phyloP scores from a whole-genome alignment of 1,140 invertebrate species.

The Tetragonula clypearis region DNA sequence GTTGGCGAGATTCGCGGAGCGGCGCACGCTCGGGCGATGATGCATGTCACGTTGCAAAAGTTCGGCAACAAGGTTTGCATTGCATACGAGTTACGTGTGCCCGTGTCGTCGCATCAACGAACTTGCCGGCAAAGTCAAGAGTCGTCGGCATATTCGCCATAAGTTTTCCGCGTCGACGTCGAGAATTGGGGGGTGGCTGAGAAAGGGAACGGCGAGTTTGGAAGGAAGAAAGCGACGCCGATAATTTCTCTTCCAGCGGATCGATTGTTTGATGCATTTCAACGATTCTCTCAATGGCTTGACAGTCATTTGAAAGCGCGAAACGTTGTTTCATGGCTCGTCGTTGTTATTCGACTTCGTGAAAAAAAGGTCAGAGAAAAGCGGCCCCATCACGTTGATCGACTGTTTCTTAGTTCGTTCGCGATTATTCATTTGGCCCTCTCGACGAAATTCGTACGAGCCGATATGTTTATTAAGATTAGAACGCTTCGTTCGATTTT shows the following conservation, averaged over 20 bases:
- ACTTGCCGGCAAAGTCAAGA: constrained; percentile 12
- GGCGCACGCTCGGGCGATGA: neutral
- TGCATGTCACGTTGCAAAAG: constrained; percentile 40
- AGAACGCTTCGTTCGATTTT: too few species aligned
- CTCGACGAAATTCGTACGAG: too few species aligned
- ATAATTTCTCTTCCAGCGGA: neutral
- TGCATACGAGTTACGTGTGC: constrained; percentile 24
- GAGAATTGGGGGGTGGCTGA: neutral
- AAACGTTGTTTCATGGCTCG: neutral
- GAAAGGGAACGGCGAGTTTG: neutral
- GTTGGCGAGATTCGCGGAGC: constrained; percentile 10
- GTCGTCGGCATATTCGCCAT: constrained; percentile 22
- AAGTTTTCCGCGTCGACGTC: constrained; percentile 12
- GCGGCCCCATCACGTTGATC: neutral
- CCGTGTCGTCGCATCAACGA: constrained; percentile 18
- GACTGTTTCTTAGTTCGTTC: neutral
- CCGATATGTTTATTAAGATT: too few species aligned
- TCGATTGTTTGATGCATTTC: neutral
- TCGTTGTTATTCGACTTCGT: neutral
- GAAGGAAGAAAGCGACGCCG: neutral
- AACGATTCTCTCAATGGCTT: too few species aligned
- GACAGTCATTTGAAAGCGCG: neutral
- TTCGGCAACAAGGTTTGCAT: constrained; percentile 45
- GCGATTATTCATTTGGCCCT: too few species aligned
- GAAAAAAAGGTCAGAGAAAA: neutral